Base-by-base conservation (phyloP, 2,113 vertebrate species). In the Probosciger aterrimus region DNA sequence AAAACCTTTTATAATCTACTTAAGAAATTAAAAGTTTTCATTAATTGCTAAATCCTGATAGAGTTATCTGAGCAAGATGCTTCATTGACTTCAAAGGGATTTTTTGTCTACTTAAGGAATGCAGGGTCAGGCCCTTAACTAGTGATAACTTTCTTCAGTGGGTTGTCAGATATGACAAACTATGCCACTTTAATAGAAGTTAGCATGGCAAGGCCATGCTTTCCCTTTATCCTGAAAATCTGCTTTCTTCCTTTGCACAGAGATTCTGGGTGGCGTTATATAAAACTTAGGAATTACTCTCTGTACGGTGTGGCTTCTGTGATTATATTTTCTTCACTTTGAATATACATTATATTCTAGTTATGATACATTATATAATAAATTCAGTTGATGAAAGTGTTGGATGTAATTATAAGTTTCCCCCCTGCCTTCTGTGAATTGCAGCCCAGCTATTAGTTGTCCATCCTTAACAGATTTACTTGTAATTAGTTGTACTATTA, bases 11-110 rank as follows among this genome's bases (percentile, higher is more conserved):
- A 31, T 86, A 91, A 93, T 91, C 69, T 88, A 17, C 83, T 89
- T 71, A 65, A 92, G 77, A 94, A 95, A 93, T 95, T 47, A 79
- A 27, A 90, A 86, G 79, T 93, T 92, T 86, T 90, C 60, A 71
- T 96, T 97, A 93, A 96, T 94, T 92, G 86, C 83, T n/a, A 79
- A 78, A 73, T 69, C 69, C 86, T 65, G 82, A 92, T 96, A 93
- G 1, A 96, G 93, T 95, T 96, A 93, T 95, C 92, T 88, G 92
- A 92, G 83, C 88, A 93, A 86, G 91, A 96, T 25, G 95, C 93
- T 95, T 92, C 93, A 88, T 68, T 86, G 95, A 97, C 95, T 96
- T 96, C 95, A 96, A 97, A 96, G 96, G 92, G 92, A 96, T 97
- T 96, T 96, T 96, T 96, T 96, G 83, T 92, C 93, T 93, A 20